These are phyloP conservation scores for Epistrophe eligans DNA, from an alignment of 2,888 invertebrate species.

Conservation along the genomic window DNA sequence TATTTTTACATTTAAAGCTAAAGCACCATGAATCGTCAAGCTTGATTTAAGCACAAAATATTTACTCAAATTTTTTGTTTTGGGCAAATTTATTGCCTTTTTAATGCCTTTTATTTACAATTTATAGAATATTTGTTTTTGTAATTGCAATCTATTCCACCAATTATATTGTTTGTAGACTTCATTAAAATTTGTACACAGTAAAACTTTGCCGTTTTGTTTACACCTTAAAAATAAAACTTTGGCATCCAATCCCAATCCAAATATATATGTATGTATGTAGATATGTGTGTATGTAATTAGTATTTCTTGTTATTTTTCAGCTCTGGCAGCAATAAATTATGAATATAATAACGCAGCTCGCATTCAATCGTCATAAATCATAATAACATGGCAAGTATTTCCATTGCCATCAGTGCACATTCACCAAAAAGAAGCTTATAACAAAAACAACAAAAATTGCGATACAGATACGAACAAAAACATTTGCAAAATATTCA, in stretches of 20 bases:
- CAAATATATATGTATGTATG: too few relatives aligned
- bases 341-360: slow-evolving; percentile 60
- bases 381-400: slow-evolving; percentile 67
- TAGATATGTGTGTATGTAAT: slow-evolving; percentile 32
- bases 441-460: neutral
- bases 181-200: neutral
- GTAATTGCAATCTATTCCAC: neutral
- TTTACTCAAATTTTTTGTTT: neutral
- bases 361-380: slow-evolving; percentile 62
- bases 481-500: slow-evolving; percentile 50
- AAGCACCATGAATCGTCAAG: neutral
- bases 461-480: slow-evolving; percentile 30
- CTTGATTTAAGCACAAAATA: neutral
- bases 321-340: slow-evolving; percentile 59
- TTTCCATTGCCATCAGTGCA: slow-evolving; percentile 60
- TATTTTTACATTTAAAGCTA: too few relatives aligned
- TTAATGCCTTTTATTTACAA: neutral
- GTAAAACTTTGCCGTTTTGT: neutral
- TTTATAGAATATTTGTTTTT: neutral
- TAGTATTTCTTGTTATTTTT: slow-evolving; percentile 49
- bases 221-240: slow-evolving; percentile 33
- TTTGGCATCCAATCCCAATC: slow-evolving; percentile 46
- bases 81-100: neutral
- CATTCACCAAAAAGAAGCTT: slow-evolving; percentile 47
- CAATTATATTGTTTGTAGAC: neutral